Conservation (phyloP, 2,797 vertebrate species). For the Amblyraja radiata region DNA sequence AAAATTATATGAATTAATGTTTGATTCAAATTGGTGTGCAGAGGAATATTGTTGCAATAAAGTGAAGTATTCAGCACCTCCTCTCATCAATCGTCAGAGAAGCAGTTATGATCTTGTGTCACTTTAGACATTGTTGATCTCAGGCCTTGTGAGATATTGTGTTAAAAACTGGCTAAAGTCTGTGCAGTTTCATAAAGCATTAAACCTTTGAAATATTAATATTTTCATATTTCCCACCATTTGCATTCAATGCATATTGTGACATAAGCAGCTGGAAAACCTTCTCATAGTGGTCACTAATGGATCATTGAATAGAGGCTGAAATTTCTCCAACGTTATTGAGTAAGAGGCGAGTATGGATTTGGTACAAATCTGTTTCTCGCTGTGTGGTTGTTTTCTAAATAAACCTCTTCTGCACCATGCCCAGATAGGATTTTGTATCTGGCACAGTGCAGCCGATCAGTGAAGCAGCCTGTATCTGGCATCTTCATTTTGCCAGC, state of each 20-base stretch:
- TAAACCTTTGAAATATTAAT: background rate
- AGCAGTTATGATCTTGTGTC: background rate
- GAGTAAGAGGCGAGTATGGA: constrained; percentile 48
- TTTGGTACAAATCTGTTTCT: constrained; percentile 56
- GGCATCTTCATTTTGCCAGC: constrained; percentile 69
- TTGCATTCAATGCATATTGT: constrained; percentile 5
- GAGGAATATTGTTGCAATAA: background rate
- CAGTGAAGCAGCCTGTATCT: constrained; percentile 69
- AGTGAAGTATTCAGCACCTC: background rate
- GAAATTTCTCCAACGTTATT: constrained; percentile 53
- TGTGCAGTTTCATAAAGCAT: background rate
- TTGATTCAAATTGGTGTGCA: background rate
- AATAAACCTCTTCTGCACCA: constrained; percentile 64
- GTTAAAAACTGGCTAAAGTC: background rate
- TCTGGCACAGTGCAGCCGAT: constrained; percentile 61
- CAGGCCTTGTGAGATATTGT: background rate
- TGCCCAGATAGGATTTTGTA: constrained; percentile 54
- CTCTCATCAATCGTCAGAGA: background rate
- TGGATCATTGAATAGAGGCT: constrained; percentile 70
- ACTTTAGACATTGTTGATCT: background rate
- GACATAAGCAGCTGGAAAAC: constrained; percentile 44
- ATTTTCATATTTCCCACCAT: background rate
- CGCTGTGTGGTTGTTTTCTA: constrained; percentile 59
- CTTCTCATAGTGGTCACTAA: constrained; percentile 97
- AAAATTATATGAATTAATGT: background rate